A percentile compares a stretch with the other conserved stretches of the same genome.
Evolutionary conservation across 1,140 invertebrate species (phyloP).

Genomic region (Drepana arcuata): DNA sequence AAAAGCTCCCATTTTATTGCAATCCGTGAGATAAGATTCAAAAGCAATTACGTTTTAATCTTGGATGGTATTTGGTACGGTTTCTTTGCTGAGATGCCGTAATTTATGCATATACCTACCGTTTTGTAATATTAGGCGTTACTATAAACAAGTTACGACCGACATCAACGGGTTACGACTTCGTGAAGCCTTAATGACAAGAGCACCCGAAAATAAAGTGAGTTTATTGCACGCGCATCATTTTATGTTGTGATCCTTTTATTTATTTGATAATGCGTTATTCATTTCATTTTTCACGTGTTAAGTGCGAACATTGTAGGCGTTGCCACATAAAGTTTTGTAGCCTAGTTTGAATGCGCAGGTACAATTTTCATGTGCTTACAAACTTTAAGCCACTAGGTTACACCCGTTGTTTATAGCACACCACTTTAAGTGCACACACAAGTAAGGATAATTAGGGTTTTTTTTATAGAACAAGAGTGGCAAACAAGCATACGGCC

Average conservation of each 20-base stretch:
- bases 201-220: constrained; percentile 48
- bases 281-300: constrained; percentile 7
- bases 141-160: constrained; percentile 57
- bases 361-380: no score
- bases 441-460: no score
- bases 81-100: constrained; percentile 14
- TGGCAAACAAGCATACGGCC: no score
- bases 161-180: constrained; percentile 52
- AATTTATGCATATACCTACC: constrained; percentile 32
- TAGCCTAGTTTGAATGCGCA: no score
- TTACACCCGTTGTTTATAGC: no score
- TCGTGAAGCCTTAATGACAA: constrained; percentile 45
- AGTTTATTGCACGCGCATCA: constrained; percentile 41
- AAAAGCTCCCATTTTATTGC: constrained; percentile 13
- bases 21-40: constrained; percentile 9
- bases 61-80: constrained; percentile 11
- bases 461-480: no score
- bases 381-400: no score
- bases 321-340: no score
- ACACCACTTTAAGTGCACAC: no score
- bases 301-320: no score
- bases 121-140: constrained; percentile 48
- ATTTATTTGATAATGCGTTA: constrained; percentile 20
- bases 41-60: constrained; percentile 20
- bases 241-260: constrained; percentile 23